phyloP scores from a whole-genome alignment of 1,140 invertebrate species.

The Rhagoletis zephyria region DNA sequence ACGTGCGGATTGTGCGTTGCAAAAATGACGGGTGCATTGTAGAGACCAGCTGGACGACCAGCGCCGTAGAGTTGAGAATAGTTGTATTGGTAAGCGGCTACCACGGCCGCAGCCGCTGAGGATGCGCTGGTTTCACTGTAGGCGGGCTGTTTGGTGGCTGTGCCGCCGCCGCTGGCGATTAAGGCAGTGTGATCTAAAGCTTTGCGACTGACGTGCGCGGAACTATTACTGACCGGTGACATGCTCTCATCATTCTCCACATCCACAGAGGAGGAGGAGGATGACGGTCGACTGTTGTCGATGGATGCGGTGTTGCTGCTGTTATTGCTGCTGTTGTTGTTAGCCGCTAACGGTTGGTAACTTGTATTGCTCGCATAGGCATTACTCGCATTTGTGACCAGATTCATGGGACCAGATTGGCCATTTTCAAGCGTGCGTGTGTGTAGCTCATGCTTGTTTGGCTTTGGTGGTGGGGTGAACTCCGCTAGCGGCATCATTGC shows the following conservation, averaged over 20 bases:
- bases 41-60: conserved; percentile 31
- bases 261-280: conserved; percentile 49
- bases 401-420: conserved; percentile 51
- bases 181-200: neutral
- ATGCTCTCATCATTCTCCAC: conserved; percentile 54
- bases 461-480: conserved; percentile 35
- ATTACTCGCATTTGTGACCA: conserved; percentile 48
- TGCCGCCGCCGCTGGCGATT: neutral
- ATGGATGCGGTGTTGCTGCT: conserved; percentile 14
- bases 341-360: neutral
- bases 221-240: conserved; percentile 30
- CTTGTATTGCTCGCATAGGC: neutral
- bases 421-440: neutral
- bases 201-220: neutral
- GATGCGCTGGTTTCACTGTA: conserved; percentile 32
- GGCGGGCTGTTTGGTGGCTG: neutral
- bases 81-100: conserved; percentile 54
- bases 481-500: conserved; percentile 8
- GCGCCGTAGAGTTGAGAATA: conserved; percentile 55
- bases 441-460: neutral
- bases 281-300: conserved; percentile 16
- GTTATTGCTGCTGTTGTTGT: neutral
- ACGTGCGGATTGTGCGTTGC: conserved; percentile 25
- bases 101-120: conserved; percentile 22
- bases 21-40: conserved; percentile 47